Evolutionary conservation across 2,113 vertebrate genomes (phyloP).

Genomic region (Dicrurus megarhynchus): DNA sequence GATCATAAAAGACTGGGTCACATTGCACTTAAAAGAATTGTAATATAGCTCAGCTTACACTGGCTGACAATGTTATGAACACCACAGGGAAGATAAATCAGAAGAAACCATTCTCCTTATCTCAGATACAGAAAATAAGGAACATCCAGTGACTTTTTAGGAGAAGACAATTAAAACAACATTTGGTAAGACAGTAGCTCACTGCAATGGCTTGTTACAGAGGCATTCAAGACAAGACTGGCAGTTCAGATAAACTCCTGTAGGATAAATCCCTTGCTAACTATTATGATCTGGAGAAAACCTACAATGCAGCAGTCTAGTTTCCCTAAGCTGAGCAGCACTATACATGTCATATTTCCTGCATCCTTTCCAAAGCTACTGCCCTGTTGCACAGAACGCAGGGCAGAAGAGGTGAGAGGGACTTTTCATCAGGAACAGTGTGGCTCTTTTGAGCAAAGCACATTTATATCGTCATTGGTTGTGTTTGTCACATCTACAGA

Average conservation of each 20-base stretch:
- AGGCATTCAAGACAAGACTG: not conserved
- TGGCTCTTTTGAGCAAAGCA: not conserved
- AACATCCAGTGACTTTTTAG: not conserved
- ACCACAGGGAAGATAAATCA: not conserved
- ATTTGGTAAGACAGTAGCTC: not conserved
- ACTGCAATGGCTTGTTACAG: not conserved
- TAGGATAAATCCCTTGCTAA: not conserved
- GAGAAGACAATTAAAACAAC: not conserved
- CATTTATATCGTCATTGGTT: rapidly evolving
- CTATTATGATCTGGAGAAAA: not conserved
- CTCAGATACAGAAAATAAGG: not conserved
- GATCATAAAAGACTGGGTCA: not conserved
- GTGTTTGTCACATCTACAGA: not conserved
- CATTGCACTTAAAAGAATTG: not conserved
- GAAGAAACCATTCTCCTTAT: not conserved
- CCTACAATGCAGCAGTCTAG: not conserved
- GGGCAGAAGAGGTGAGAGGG: not conserved
- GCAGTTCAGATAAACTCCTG: not conserved
- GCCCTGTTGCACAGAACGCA: not conserved
- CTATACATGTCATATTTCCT: not conserved
- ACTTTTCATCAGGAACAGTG: not conserved
- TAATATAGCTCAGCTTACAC: not conserved
- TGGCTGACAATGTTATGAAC: not conserved
- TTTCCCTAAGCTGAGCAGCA: not conserved
- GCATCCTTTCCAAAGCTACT: not conserved